Evolutionary conservation across 1,140 invertebrate genomes (phyloP), one percentile per base, ranked within the genome.

Genomic region (Drosophila auraria): DNA sequence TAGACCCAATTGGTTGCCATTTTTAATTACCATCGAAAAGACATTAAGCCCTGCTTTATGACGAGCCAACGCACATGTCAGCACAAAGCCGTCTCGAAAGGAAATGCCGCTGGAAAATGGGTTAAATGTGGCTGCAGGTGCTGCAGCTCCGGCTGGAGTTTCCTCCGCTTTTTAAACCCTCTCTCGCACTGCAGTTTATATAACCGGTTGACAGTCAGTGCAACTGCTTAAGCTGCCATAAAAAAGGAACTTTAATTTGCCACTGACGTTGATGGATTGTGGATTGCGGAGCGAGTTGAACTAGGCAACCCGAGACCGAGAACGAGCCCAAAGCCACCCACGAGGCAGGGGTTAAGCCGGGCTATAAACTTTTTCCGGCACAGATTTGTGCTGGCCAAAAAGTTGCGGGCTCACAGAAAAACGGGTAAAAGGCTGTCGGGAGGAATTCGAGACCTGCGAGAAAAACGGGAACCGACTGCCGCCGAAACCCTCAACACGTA

Each of bases 1-100:
- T 69, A 50, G 71, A 23, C 25, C 36, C 51, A 11, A 56, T 50
- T 61, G 66, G 17, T 23, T 56, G 59, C n/a, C 51, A 44, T 57
- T 75, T 82, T 87, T 87, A 86, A 86, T 86, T 83, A 87, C 80
- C 80, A 83, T 83, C 56, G 80, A 74, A 70, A 70, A 78, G 53
- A 64, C 83, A 72, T 83, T 83, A 76, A 68, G 60, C 57, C 50
- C 38, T 64, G 40, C 38, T 69, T 79, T 62, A 72, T 71, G 80
- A 80, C 63, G 47, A 62, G 59, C 42, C 45, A 58, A 60, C 65
- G 44, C 73, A 63, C 62, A 45, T 49, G 64, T 44, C 42, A 65
- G 42, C 38, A 50, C 25, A 38, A 50, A 65, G 36, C 51, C 8
- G 47, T 33, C 36, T 20, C 62, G 15, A 66, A 54, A 66, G 81